Base-by-base conservation (phyloP, 2,888 invertebrate genomes). In the Mimachlamys varia region DNA sequence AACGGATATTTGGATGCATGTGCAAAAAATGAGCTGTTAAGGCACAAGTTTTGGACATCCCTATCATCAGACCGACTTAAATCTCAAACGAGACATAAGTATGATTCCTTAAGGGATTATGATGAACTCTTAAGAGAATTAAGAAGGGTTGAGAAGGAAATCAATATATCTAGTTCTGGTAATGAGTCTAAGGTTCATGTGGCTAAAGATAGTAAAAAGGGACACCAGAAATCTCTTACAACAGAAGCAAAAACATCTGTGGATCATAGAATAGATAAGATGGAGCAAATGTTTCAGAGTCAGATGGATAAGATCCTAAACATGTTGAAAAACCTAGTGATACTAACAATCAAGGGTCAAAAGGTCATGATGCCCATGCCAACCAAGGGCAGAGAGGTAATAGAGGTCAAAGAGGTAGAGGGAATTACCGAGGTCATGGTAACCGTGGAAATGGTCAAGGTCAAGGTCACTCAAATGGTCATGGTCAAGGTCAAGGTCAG, bases 11-110 rank as follows among this genome's bases (percentile, higher is more conserved):
- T 87, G 13, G 87, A 38, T 22, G 19, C 58, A 22, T 37, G 58
- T 27, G 89, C 62, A 17, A 89, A 62, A 27, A 89, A 62, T 62
- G 89, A 89, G 53, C n/a, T 62, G 38, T 62, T 89, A 58, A 55
- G 89, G 37, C 53, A 53, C 37, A 89, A 89, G 27, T 89, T 89
- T 58, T 89, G 89, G 89, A 89, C 89, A 62, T 89, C 89, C 4
- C 38, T 89, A n/a, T n/a, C 33, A 37, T 55, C 58, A 38, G 89
- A 89, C 33, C 33, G 37, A 19, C 49, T 89, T 13, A 55, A 89
- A 19, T 33, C 62, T 62, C 89, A 89, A 53, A 89, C 89, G 17
- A 33, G 89, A 22, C 89, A 89, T 62, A 89, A 89, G 49, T 89
- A 50, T 89, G 89, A 89, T 37, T 38, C 58, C 10, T 17, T 89